Percentiles rank a stretch among this genome's conserved stretches.
These are phyloP conservation scores for Cepaea hortensis DNA, from an alignment of 2,888 invertebrate species.

Conservation along the genomic window DNA sequence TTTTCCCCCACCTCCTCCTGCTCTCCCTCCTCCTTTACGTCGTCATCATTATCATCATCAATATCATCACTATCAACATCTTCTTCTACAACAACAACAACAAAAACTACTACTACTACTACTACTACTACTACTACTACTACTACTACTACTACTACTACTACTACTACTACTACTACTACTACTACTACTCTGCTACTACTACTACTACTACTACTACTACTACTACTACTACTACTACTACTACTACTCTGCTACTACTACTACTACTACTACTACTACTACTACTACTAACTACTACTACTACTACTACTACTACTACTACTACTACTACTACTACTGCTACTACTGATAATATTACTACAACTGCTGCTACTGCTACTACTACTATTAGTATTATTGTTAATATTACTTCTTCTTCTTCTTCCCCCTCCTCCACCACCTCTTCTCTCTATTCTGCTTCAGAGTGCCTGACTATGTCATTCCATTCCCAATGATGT, in stretches of 20 bases:
- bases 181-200: not conserved
- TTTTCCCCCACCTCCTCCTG: too few relatives aligned
- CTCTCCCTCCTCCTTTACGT: not conserved
- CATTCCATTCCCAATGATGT: too few relatives aligned
- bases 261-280: too few relatives aligned
- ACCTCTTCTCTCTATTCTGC: too few relatives aligned
- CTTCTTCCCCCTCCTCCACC: too few relatives aligned
- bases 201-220: conserved; percentile 14
- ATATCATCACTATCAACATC: not conserved
- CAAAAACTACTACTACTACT: not conserved
- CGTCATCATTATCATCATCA: not conserved
- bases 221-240: not conserved
- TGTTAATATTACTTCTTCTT: too few relatives aligned
- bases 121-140: conserved; percentile 3
- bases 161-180: not conserved
- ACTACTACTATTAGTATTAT: too few relatives aligned
- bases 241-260: not conserved
- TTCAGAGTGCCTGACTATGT: too few relatives aligned
- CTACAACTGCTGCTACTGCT: too few relatives aligned
- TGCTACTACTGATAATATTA: too few relatives aligned
- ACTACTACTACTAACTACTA: too few relatives aligned
- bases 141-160: not conserved
- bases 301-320: not conserved
- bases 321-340: not conserved
- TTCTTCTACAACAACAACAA: too few relatives aligned